Percentiles rank a stretch among this genome's conserved stretches.
phyloP scores from a whole-genome alignment of 2,888 invertebrate genomes.

The Sturmia bella region DNA sequence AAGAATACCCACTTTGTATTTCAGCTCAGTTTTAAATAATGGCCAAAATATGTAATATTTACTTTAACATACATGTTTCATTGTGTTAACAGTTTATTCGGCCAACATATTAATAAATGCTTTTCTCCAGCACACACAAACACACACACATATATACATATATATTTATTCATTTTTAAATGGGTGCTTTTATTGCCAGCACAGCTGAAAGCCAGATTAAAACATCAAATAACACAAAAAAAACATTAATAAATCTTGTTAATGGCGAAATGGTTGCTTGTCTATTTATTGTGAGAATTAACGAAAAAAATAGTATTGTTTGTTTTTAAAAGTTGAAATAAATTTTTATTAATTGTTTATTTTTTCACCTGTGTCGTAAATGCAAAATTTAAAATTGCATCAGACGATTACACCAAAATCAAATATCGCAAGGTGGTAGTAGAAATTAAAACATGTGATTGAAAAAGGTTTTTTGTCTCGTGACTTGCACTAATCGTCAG shows the following conservation, averaged over 20 bases:
- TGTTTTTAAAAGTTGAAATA: slow-evolving; percentile 9
- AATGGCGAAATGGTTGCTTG: slow-evolving; percentile 54
- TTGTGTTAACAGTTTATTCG: slow-evolving; percentile 18
- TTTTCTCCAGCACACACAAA: background rate
- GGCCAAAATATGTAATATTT: background rate
- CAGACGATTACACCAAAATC: slow-evolving; percentile 12
- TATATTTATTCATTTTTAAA: background rate
- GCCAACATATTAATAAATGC: slow-evolving; percentile 4
- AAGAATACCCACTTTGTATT: slow-evolving; percentile 55
- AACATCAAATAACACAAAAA: slow-evolving; percentile 40
- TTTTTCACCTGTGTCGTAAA: slow-evolving; percentile 27
- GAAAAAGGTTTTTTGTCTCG: too few relatives aligned
- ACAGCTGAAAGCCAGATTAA: slow-evolving; percentile 26
- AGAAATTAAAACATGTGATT: too few relatives aligned
- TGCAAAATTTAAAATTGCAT: slow-evolving; percentile 10
- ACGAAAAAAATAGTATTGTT: slow-evolving; percentile 20
- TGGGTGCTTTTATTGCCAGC: background rate
- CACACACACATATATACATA: background rate
- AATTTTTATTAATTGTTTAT: slow-evolving; percentile 8
- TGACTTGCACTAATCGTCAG: too few relatives aligned
- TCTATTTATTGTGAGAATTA: slow-evolving; percentile 48
- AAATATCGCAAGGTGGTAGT: background rate
- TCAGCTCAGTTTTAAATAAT: slow-evolving; percentile 24
- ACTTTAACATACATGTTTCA: slow-evolving; percentile 7
- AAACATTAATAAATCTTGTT: slow-evolving; percentile 57